These are phyloP conservation scores for Ceratina calcarata DNA, from an alignment of 1,140 invertebrate species.

Conservation along the genomic window DNA sequence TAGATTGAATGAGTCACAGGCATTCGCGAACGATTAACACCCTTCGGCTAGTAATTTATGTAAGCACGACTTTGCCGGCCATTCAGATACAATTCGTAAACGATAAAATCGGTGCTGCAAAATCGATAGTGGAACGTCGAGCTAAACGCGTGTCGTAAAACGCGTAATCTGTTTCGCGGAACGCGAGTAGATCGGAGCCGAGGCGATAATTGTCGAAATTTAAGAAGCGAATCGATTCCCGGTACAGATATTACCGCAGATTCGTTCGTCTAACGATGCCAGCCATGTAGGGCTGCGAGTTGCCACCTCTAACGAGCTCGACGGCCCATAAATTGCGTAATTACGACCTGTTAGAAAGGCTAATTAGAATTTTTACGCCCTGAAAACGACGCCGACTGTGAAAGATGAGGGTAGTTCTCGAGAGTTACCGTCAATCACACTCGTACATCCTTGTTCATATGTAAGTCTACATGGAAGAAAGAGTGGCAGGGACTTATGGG, in stretches of 20 bases:
- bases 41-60: neutral
- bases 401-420: neutral
- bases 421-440: neutral
- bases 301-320: neutral
- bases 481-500: too few species aligned
- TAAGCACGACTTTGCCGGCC: neutral
- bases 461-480: too few species aligned
- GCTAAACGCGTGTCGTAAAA: constrained; percentile 30
- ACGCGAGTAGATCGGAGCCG: neutral
- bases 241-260: constrained; percentile 8
- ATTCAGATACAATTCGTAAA: constrained; percentile 11
- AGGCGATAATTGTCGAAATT: constrained; percentile 9
- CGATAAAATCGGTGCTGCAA: neutral
- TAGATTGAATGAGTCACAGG: too few species aligned
- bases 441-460: too few species aligned
- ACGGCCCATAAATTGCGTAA: constrained; percentile 6
- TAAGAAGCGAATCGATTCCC: neutral
- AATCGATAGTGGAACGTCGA: neutral
- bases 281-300: neutral
- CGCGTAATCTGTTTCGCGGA: neutral
- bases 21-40: neutral
- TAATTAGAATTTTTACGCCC: constrained; percentile 7
- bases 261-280: constrained; percentile 5
- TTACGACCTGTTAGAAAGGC: neutral
- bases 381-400: neutral